phyloP scores from a whole-genome alignment of 2,113 vertebrate genomes.

The Argyrosomus japonicus region DNA sequence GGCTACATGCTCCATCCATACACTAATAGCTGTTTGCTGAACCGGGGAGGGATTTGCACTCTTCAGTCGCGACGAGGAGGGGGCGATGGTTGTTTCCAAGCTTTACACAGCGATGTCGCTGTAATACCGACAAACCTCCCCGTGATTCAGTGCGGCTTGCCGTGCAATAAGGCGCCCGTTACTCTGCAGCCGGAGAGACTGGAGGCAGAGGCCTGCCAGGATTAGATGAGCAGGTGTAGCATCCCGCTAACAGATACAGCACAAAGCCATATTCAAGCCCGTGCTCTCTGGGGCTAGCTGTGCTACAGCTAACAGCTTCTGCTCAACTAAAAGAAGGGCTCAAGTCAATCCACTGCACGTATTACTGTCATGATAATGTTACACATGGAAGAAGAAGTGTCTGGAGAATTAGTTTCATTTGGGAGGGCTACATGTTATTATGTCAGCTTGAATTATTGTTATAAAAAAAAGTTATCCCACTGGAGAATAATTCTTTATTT shows the following conservation, averaged over 20 bases:
- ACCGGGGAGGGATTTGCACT: conserved; percentile 65
- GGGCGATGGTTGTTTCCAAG: conserved; percentile 72
- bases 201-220: conserved; percentile 81
- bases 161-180: conserved; percentile 80
- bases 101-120: conserved; percentile 81
- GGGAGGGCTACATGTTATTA: not conserved
- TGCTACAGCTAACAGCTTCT: conserved; percentile 69
- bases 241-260: conserved; percentile 80
- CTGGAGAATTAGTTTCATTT: not conserved
- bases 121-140: conserved; percentile 80
- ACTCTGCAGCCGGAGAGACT: conserved; percentile 76
- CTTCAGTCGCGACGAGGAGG: conserved; percentile 40
- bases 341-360: conserved; percentile 40
- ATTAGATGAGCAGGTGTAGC: conserved; percentile 85
- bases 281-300: conserved; percentile 75
- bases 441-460: not conserved
- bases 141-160: conserved; percentile 76
- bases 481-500: not conserved
- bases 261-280: conserved; percentile 74
- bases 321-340: conserved; percentile 56
- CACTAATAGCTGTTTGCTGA: conserved; percentile 70
- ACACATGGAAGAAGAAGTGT: conserved; percentile 9
- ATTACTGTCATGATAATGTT: conserved; percentile 45
- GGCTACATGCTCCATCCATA: conserved; percentile 58
- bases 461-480: not conserved